Base-by-base conservation (phyloP, 1,140 invertebrate species). In the Nasonia giraulti region DNA sequence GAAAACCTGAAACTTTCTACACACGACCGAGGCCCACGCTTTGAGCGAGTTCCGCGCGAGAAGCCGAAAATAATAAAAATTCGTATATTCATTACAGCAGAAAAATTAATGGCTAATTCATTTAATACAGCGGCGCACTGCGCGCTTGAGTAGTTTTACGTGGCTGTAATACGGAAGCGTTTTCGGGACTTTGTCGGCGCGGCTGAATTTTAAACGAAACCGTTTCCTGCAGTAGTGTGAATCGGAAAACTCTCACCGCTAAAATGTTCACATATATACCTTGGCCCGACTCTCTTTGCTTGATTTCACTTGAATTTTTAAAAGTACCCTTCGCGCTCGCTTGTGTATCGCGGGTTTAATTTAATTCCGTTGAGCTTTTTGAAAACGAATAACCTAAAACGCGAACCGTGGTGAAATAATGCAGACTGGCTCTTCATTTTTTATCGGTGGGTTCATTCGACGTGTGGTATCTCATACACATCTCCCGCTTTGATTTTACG, bases 301-400 rank as follows among this genome's bases (percentile, higher is more conserved):
- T 73, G 23, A 73, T 81, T 81, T 50, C 11, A 31, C 27, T 81
- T 81, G 68, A 73, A 73, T 81, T 81, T 81, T 73, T 81, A 37
- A 37, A 37, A 37, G 33, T 37, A 37, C 33, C 33, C 33, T 6
- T 37, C 27, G 27, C 27, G 5, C 33, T 37, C 33, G 33, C 33
- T 6, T 37, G 5, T 37, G 33, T 37, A 37, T 5, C 33, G 50
- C 50, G 50, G 0, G 17, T 55, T 55, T 55, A 55, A 14, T 17
- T 55, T 55, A 14, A 17, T 55, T 55, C 50, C 50, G 17, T 55
- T 55, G 17, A 14, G 50, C 50, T 55, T 50, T 50, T 50, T 8
- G 14, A 8, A 12, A 50, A 14, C 47, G 5, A 50, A 50, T 50
- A 27, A 27, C 47, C 14, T 14, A 37, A 37, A 37, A 37, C 47